Evolutionary conservation across 1,140 invertebrate genomes (phyloP).

Genomic region (Macrostomum lignano): DNA sequence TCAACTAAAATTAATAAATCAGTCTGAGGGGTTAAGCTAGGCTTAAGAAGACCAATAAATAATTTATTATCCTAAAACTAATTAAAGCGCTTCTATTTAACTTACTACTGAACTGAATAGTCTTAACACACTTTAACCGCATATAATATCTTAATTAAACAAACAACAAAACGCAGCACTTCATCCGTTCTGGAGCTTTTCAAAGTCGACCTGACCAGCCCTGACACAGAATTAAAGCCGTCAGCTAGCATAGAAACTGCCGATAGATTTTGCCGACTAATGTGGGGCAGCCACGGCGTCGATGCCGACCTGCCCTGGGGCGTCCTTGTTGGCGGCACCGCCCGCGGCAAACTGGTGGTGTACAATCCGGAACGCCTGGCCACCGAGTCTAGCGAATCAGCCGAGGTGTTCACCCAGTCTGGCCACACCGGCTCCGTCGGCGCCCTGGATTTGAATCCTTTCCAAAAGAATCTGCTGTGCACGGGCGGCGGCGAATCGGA

Average conservation of each 20-base stretch:
- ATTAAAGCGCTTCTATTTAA: background rate
- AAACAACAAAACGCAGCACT: background rate
- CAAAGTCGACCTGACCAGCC: slow-evolving; percentile 5
- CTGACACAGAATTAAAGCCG: background rate
- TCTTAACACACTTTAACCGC: background rate
- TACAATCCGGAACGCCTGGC: slow-evolving; percentile 47
- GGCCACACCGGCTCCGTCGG: slow-evolving; percentile 52
- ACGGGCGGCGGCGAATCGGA: slow-evolving; percentile 67
- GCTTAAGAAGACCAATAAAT: no score
- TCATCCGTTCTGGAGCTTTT: slow-evolving; percentile 5
- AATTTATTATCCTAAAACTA: no score
- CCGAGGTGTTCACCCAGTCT: slow-evolving; percentile 20
- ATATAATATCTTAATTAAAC: background rate
- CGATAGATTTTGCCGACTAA: slow-evolving; percentile 66
- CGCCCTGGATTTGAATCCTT: slow-evolving; percentile 52
- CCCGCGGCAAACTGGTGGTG: slow-evolving; percentile 52
- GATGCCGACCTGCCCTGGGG: slow-evolving; percentile 33
- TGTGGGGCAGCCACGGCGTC: slow-evolving; percentile 44
- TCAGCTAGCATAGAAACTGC: background rate
- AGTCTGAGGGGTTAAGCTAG: no score
- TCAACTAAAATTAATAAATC: no score
- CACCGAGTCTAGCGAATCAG: slow-evolving; percentile 6
- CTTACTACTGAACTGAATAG: background rate
- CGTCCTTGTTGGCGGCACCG: slow-evolving; percentile 57
- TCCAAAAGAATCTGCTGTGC: slow-evolving; percentile 52